Percentiles rank a stretch among this genome's conserved stretches.
phyloP scores from a whole-genome alignment of 2,888 invertebrate species.

The Cantharis rufa region DNA sequence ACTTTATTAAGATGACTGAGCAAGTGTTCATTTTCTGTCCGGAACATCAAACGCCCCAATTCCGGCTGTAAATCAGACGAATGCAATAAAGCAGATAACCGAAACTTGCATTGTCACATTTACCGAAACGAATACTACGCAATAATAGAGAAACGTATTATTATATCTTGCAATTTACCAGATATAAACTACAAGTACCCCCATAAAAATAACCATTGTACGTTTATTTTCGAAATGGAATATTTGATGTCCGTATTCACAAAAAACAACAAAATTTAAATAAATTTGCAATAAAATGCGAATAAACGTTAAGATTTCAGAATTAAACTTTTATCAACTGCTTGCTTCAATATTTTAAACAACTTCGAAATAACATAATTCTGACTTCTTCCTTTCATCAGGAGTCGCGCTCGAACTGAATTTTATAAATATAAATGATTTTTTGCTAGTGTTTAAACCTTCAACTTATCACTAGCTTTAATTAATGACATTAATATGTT shows the following conservation, averaged over 20 bases:
- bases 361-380: too few species aligned
- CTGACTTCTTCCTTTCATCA: too few species aligned
- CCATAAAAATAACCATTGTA: conserved; percentile 22
- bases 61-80: not conserved
- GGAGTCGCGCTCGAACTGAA: too few species aligned
- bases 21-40: not conserved
- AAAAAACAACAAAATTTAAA: conserved; percentile 7
- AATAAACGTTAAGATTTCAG: not conserved
- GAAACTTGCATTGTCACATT: conserved; percentile 8
- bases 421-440: too few species aligned
- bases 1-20: conserved; percentile 6
- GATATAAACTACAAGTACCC: conserved; percentile 21
- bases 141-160: not conserved
- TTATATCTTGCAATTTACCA: conserved; percentile 14
- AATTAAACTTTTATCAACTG: not conserved
- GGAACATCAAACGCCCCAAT: conserved; percentile 2
- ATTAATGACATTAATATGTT: too few species aligned
- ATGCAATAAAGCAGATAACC: not conserved
- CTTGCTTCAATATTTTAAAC: not conserved
- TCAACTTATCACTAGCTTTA: too few species aligned
- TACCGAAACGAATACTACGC: not conserved
- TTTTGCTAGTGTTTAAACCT: too few species aligned
- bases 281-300: not conserved
- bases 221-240: conserved; percentile 18
- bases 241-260: conserved; percentile 11